These are phyloP conservation scores for Epizoanthus rinbou DNA, from an alignment of 92 coral and sea anemone genomes.

Conservation along the genomic window DNA sequence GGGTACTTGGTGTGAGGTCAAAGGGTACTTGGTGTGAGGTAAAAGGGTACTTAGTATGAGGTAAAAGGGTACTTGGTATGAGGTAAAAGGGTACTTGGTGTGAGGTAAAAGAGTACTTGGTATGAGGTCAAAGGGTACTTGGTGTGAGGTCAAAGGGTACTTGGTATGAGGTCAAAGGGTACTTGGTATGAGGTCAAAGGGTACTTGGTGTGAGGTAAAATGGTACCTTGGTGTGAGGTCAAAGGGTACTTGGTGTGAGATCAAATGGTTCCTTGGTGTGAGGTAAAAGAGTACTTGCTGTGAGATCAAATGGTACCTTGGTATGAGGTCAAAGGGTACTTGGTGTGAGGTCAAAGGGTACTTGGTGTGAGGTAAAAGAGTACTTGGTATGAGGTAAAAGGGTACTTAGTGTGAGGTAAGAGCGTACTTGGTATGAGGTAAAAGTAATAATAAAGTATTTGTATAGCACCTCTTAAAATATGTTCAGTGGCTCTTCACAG, in stretches of 20 bases:
- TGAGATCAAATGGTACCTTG: constrained; percentile 15
- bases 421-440: not conserved
- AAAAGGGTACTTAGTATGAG: constrained; percentile 28
- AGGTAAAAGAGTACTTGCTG: not conserved
- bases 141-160: no score
- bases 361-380: not conserved
- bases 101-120: constrained; percentile 8
- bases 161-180: not conserved
- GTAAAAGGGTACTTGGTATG: not conserved
- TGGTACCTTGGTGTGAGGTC: no score
- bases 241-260: not conserved
- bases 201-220: no score
- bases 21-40: not conserved
- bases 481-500: no score
- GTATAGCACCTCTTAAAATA: no score
- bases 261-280: constrained; percentile 33
- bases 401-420: no score
- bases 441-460: no score
- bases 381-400: not conserved
- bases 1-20: not conserved
- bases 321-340: not conserved
- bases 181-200: no score
- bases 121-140: not conserved
- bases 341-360: not conserved
- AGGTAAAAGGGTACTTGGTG: not conserved